Evolutionary conservation across 1,140 invertebrate species (phyloP), one percentile per base, ranked within the genome.

Genomic region (Drosophila oshimai): DNA sequence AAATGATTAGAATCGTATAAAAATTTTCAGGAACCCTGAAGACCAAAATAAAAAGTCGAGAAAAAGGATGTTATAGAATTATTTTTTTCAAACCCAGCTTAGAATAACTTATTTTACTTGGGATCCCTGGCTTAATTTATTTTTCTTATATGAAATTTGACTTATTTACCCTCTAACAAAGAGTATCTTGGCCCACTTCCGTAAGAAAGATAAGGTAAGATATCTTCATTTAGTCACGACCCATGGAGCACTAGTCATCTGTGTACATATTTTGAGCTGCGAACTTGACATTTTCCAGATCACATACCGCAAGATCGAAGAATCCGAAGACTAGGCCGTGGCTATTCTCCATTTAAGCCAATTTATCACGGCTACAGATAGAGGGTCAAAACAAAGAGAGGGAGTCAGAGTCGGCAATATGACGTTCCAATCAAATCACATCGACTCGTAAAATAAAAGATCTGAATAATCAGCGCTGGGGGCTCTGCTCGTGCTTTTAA

Each of bases 401-500:
- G 3, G 26, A 62, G 37, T 47, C 9, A 46, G 15, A 28, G 26
- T 6, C 18, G 39, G 24, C 18, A 42, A 1, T 42, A 26, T 13
- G 28, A 44, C 37, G 36, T 37, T 57, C 31, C 54, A 60, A 34
- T 67, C 50, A 49, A 55, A 69, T 37, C 69, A 71, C 72, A 79
- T 34, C 58, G 64, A 79, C 41, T 55, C 44, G 44, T 69, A 49
- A 50, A 50, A 69, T 37, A 49, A 53, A 65, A 46, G 37, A 60
- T 78, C 22, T 42, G 44, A 58, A 72, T 51, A 75, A 76, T 69
- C 44, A 74, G 41, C 49, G 36, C 58, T 79, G 80, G 80, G 79
- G 78, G 75, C 80, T 86, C 80, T n/a, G 71, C 71, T 74, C 69
- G 69, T 84, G 80, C 71, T 75, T 84, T 86, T 75, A 84, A 86